Conservation (phyloP, 2,113 vertebrate genomes). For the Toxostoma redivivum region DNA sequence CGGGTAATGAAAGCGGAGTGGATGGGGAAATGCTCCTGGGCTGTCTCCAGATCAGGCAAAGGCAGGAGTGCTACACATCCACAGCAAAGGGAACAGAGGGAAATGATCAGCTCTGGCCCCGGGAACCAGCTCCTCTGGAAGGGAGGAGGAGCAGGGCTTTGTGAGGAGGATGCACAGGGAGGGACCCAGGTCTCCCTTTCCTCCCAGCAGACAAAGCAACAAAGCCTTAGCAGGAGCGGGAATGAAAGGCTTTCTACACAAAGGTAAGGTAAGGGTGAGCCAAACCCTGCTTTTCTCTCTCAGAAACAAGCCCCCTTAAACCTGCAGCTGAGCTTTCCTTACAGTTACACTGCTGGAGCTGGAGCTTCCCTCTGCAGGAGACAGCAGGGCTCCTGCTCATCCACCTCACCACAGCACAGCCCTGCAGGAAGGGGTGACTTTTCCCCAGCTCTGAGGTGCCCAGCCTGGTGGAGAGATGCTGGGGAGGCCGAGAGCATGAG, state of each 20-base stretch:
- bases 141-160: neutral
- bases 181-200: neutral
- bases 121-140: neutral
- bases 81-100: neutral
- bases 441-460: neutral
- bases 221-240: neutral
- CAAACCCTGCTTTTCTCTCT: neutral
- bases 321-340: neutral
- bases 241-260: neutral
- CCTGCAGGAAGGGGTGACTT: neutral
- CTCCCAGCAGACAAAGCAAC: neutral
- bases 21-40: neutral
- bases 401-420: rapidly evolving
- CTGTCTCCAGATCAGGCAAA: neutral
- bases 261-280: neutral
- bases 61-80: neutral
- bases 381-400: neutral
- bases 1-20: neutral
- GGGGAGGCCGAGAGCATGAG: neutral
- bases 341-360: neutral
- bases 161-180: neutral
- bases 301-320: neutral
- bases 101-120: neutral
- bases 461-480: neutral
- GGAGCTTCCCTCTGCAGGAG: neutral